Percentiles rank a stretch among this genome's conserved stretches.
These are phyloP conservation scores for Erythrocercus mccallii DNA, from an alignment of 2,113 vertebrate species.

Conservation along the genomic window DNA sequence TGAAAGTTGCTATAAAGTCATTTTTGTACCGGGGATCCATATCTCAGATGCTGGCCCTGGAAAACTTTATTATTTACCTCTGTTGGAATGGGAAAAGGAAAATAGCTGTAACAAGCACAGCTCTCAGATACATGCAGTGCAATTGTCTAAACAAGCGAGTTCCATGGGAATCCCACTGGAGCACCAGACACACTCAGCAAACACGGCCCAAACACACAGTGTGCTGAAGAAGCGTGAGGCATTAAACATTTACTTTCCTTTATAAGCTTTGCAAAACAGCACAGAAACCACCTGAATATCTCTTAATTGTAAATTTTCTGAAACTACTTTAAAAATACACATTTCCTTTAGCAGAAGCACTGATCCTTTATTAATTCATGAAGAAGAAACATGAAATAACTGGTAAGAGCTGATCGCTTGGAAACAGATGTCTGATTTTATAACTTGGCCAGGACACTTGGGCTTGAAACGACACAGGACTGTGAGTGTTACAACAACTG, in stretches of 20 bases:
- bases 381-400: not conserved
- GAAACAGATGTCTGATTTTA: not conserved
- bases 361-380: not conserved
- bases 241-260: not conserved
- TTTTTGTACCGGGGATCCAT: not conserved
- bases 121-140: rapidly evolving
- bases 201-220: rapidly evolving
- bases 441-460: not conserved
- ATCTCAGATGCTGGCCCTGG: not conserved
- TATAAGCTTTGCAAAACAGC: not conserved
- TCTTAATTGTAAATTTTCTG: not conserved
- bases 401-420: not conserved
- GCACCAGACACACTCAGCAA: not conserved
- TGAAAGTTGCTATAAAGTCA: not conserved
- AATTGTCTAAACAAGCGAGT: not conserved
- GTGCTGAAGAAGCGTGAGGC: not conserved
- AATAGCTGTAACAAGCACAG: not conserved
- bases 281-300: not conserved
- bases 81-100: not conserved
- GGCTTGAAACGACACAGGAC: not conserved
- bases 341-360: not conserved
- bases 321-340: not conserved
- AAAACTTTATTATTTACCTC: slow-evolving; percentile 1
- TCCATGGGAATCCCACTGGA: not conserved
- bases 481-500: rapidly evolving